Conservation (phyloP, 2,797 vertebrate genomes). For the Myotis myotis region DNA sequence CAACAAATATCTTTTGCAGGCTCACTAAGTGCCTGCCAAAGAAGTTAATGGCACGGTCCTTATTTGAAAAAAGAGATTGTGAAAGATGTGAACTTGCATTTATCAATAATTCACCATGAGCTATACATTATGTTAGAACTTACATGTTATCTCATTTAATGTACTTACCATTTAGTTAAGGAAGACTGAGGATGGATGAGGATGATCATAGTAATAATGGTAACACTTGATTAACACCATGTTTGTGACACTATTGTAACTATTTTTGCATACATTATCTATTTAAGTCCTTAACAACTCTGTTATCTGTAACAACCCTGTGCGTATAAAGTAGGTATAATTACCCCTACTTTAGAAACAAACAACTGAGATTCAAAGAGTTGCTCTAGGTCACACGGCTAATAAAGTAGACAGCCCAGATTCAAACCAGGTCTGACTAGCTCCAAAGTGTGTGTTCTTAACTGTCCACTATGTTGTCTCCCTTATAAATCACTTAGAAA, state of each 20-base stretch:
- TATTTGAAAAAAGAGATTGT: background rate
- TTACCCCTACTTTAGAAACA: background rate
- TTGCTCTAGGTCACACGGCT: background rate
- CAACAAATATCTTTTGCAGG: background rate
- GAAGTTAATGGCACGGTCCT: background rate
- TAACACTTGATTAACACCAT: background rate
- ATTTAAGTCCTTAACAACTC: background rate
- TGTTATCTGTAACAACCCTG: background rate
- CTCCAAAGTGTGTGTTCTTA: background rate
- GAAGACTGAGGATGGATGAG: background rate
- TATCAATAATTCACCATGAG: background rate
- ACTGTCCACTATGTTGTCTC: background rate
- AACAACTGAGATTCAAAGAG: background rate
- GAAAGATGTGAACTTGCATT: background rate
- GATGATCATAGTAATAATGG: background rate
- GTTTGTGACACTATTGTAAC: background rate
- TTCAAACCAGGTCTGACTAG: background rate
- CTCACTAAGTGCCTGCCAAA: background rate
- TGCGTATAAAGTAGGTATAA: background rate
- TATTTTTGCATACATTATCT: background rate
- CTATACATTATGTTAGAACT: background rate
- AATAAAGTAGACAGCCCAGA: background rate
- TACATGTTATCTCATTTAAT: background rate
- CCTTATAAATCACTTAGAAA: constrained; percentile 25
- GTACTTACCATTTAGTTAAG: background rate